These are phyloP conservation scores for Diachrysia chrysitis DNA, from an alignment of 2,888 invertebrate species.

Conservation along the genomic window DNA sequence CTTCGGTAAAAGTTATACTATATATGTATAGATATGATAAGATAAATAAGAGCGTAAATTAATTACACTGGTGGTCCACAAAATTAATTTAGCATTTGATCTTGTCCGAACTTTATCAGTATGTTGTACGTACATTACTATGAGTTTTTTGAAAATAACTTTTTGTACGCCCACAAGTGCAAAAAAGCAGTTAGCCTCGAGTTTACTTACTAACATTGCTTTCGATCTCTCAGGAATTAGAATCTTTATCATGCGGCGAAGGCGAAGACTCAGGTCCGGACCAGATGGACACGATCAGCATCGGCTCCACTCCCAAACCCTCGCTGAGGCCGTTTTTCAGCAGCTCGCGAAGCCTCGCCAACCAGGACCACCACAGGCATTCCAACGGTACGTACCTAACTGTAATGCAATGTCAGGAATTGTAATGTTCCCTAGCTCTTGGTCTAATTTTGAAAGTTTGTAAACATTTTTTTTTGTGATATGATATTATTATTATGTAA, in stretches of 20 bases:
- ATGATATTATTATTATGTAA: constrained; percentile 39
- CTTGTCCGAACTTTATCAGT: too few relatives aligned
- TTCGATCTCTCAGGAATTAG: constrained; percentile 93
- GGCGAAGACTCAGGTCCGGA: constrained; percentile 97
- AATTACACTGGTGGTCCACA: too few relatives aligned
- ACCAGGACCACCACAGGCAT: constrained; percentile 85
- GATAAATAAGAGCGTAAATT: too few relatives aligned
- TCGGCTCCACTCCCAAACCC: constrained; percentile 99
- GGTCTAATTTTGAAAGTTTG: constrained; percentile 56
- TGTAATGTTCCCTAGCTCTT: constrained; percentile 52
- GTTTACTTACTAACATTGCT: neutral
- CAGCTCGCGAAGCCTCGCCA: constrained; percentile 94
- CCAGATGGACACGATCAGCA: constrained; percentile 97
- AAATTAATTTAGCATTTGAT: too few relatives aligned
- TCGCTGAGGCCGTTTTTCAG: constrained; percentile 98
- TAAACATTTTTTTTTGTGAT: constrained; percentile 41
- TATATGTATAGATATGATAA: too few relatives aligned
- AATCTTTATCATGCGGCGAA: constrained; percentile 96
- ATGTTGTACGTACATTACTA: too few relatives aligned
- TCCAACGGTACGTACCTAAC: constrained; percentile 77
- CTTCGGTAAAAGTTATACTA: too few relatives aligned
- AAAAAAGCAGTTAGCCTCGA: neutral
- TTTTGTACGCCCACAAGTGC: neutral
- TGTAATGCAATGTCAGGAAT: constrained; percentile 30
- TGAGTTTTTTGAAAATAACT: too few relatives aligned